Evolutionary conservation across 2,888 invertebrate genomes (phyloP).

Genomic region (Gymnosoma rotundatum): DNA sequence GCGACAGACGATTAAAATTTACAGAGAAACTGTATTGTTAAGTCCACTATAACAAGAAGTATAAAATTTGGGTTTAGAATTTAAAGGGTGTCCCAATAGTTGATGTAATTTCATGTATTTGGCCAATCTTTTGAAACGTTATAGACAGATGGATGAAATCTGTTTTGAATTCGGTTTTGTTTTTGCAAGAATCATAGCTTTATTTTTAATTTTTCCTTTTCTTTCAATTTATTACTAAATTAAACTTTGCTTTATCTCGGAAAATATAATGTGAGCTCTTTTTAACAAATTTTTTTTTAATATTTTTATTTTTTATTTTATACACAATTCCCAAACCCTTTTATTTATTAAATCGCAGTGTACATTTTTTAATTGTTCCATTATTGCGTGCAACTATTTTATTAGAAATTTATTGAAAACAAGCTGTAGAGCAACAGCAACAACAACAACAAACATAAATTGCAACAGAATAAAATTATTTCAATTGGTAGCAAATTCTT

Average conservation of each 20-base stretch:
- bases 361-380: not conserved
- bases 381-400: constrained; percentile 78
- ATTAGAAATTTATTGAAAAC: constrained; percentile 75
- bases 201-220: no score
- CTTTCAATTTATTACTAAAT: no score
- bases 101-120: no score
- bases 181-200: no score
- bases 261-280: not conserved
- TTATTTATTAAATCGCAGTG: not conserved
- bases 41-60: no score
- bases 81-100: no score
- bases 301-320: not conserved
- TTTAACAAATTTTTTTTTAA: not conserved
- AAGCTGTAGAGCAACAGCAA: not conserved
- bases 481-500: constrained; percentile 75
- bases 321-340: constrained; percentile 10
- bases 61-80: no score
- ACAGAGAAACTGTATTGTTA: no score
- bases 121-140: no score
- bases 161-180: no score
- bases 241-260: not conserved
- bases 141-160: no score
- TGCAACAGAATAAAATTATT: constrained; percentile 64
- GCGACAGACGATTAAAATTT: no score
- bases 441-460: not conserved